Evolutionary conservation across 2,113 vertebrate species (phyloP), one percentile per base, ranked within the genome.

Genomic region (Sarotherodon lohbergeri): DNA sequence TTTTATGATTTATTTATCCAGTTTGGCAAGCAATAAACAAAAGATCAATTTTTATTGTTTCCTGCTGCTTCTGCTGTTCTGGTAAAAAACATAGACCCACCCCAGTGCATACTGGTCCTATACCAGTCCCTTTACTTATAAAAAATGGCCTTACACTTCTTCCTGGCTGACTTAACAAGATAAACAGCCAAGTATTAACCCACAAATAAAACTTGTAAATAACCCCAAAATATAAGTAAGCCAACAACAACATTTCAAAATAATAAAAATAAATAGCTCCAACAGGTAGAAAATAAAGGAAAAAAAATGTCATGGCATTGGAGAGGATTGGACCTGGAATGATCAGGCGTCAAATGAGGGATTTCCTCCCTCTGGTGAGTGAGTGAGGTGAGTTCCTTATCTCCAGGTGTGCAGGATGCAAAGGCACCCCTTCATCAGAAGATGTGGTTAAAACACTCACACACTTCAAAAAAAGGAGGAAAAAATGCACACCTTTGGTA

Each of bases 341-440:
- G 24, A 59, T 59, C 24, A 59, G 56, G 56, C 1, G 24, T 59
- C 29, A 59, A 59, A 59, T 59, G 13, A 59, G 24, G 13, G 56
- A 16, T 59, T 1, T 59, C 56, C 24, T 29, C 24, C 13, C 24
- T 59, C 32, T 17, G 56, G 24, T 59, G 56, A 32, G 56, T 32
- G 56, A 32, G 56, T 59, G 56, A 59, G 56, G 14, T 17, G 56
- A 59, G 56, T 9, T 59, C 27, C 56, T 59, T 59, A 29, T 57
- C 56, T 59, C 56, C 14, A 32, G 57, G 27, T 59, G 57, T 1
- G 14, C 27, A 61, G 57, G 27, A 17, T 3, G 57, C 29, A 61
- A 61, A 34, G 3, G 57, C 14, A 17, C 8, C 27, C 27, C 9
- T 61, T 1, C 29, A 61, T 0, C 0, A 61, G 16, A 61, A 61